Percentiles rank a stretch among this genome's conserved stretches.
phyloP scores from a whole-genome alignment of 2,113 vertebrate genomes.

The Okapia johnstoni region DNA sequence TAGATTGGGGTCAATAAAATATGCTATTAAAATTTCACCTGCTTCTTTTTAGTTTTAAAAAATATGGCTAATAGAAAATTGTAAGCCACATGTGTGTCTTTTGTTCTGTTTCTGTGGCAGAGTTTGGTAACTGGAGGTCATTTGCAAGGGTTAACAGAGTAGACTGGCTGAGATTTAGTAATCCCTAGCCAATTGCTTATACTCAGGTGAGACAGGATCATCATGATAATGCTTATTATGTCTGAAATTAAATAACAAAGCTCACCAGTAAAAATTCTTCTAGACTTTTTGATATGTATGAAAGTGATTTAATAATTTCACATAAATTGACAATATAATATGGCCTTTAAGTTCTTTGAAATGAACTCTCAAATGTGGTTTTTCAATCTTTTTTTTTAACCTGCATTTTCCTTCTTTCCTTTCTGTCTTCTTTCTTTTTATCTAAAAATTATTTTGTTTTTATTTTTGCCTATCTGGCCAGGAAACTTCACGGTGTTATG shows the following conservation, averaged over 20 bases:
- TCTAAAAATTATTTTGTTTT: neutral
- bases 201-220: neutral
- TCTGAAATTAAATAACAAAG: conserved; percentile 4
- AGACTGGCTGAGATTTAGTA: neutral
- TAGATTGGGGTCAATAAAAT: neutral
- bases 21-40: neutral
- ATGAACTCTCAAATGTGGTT: neutral
- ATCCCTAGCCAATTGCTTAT: neutral
- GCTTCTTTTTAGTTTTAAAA: neutral
- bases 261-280: neutral
- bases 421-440: neutral
- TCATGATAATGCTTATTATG: neutral
- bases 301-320: neutral
- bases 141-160: neutral
- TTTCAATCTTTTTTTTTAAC: conserved; percentile 37
- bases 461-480: conserved; percentile 69
- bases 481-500: conserved; percentile 94
- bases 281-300: neutral
- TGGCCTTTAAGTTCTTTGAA: conserved; percentile 3
- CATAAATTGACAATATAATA: neutral
- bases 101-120: neutral
- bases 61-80: neutral
- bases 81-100: neutral
- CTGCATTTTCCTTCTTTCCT: neutral
- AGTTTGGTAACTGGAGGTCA: neutral